A percentile compares a stretch with the other conserved stretches of the same genome.
Evolutionary conservation across 2,113 vertebrate species (phyloP).

Genomic region (Cyphomyrus discorhynchus): DNA sequence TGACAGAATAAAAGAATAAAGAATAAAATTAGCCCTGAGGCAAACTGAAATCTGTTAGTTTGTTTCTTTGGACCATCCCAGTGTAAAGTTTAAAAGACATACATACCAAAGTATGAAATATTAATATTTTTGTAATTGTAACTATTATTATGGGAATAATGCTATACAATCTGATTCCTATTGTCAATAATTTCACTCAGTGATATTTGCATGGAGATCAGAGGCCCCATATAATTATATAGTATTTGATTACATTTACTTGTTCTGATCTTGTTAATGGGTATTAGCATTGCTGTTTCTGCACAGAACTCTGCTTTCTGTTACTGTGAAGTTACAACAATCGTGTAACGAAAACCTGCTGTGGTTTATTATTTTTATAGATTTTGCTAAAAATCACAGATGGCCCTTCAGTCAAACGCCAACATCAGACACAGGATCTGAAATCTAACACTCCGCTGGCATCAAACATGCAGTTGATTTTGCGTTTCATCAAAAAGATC

Average conservation of each 20-base stretch:
- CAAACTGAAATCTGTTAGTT: not conserved
- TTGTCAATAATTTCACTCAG: not conserved
- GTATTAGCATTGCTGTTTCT: not conserved
- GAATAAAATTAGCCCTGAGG: not conserved
- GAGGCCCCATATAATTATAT: not conserved
- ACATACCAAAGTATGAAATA: not conserved
- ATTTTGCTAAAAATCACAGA: not conserved
- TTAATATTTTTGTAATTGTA: not conserved
- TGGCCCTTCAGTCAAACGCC: not conserved
- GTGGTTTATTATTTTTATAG: not conserved
- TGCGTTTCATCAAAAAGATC: not conserved
- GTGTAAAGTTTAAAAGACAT: not conserved
- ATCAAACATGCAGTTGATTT: not conserved
- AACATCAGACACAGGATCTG: not conserved
- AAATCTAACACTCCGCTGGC: not conserved
- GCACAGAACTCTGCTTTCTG: not conserved
- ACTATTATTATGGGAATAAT: not conserved
- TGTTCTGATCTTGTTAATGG: slow-evolving; percentile 4
- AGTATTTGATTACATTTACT: not conserved
- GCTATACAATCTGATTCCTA: not conserved
- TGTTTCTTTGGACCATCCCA: not conserved
- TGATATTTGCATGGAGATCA: not conserved
- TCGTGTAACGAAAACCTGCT: not conserved
- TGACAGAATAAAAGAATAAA: not conserved
- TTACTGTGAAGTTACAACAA: not conserved